phyloP scores from a whole-genome alignment of 1,140 invertebrate genomes.

The Scaptomyza montana region DNA sequence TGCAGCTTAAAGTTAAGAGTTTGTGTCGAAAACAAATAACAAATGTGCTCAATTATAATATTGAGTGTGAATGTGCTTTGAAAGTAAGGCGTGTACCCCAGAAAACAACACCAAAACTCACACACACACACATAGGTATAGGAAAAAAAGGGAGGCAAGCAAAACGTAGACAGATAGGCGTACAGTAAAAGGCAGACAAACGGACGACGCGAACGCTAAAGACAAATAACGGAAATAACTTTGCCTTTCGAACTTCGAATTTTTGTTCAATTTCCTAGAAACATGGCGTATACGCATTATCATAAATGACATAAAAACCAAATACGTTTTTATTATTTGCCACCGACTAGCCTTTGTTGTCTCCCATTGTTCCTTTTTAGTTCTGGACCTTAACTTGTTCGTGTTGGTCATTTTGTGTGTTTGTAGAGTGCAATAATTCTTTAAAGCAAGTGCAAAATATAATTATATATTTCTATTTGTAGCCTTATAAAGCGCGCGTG shows the following conservation, averaged over 20 bases:
- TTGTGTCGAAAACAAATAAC: background rate
- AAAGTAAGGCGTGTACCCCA: conserved; percentile 67
- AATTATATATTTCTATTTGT: conserved; percentile 8
- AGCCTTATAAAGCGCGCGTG: conserved; percentile 27
- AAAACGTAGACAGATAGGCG: conserved; percentile 68
- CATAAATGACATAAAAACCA: conserved; percentile 57
- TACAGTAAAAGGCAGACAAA: conserved; percentile 39
- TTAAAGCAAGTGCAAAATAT: conserved; percentile 24
- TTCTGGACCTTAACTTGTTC: conserved; percentile 13
- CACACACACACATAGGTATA: conserved; percentile 10
- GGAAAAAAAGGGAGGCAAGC: conserved; percentile 17
- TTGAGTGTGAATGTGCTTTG: conserved; percentile 22
- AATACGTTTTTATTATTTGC: conserved; percentile 48
- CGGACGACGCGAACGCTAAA: conserved; percentile 26
- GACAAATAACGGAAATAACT: conserved; percentile 10
- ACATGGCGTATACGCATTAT: conserved; percentile 58
- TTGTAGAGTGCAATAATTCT: conserved; percentile 8
- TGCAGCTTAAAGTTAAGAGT: background rate
- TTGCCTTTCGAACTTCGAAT: conserved; percentile 2
- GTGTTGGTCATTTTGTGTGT: background rate
- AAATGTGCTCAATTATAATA: background rate
- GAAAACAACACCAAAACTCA: conserved; percentile 21
- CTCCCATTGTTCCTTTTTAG: conserved; percentile 6
- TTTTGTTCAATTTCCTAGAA: conserved; percentile 46
- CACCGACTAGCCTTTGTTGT: too few species aligned